Base-by-base conservation (phyloP, 2,888 invertebrate genomes). In the Orchesella flavescens region DNA sequence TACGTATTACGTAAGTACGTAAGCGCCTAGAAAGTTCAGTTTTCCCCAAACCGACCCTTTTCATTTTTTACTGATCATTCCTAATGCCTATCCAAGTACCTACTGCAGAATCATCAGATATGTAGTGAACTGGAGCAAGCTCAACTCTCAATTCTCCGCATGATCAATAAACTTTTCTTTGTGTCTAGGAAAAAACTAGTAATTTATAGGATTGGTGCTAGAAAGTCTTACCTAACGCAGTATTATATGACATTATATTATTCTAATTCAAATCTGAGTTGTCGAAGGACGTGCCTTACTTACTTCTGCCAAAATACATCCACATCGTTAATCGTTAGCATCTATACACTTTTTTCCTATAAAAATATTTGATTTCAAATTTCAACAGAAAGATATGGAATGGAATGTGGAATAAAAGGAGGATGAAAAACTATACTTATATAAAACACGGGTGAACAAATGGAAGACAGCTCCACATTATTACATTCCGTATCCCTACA, bases 391-490 rank as follows among this genome's bases (percentile, higher is more conserved):
- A n/a, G n/a, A n/a, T 24, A 59, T 65, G 49, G 49, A 34, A 75
- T 75, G 44, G 75, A 53, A 24, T 65, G 49, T 74, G 66, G 44
- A 44, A 19, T 15, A 34, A 15, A n/a, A 23, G 74, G 49, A 59
- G 59, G 15, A 34, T 49, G n/a, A 65, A 15, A 49, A 23, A 65
- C 63, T 34, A 12, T 46, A 15, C 17, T 61, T 5, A 23, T 59
- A 59, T 19, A 63, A 1, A 17, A 17, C 17, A 59, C n/a, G 57
- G 9, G 17, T 7, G 34, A 43, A 13, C 15, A 65, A 43, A 1
- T 9, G 65, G 43, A 63, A 65, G 34, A 46, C 66, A 66, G n/a
- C 12, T 17, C 4, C 61, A 61, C 61, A 63, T 10, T 63, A 24
- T 24, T 63, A 34, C 34, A 34, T 34, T 34, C 46, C 17, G 7